These are phyloP conservation scores for Bufo gargarizans DNA, from an alignment of 2,113 vertebrate genomes.

Conservation along the genomic window DNA sequence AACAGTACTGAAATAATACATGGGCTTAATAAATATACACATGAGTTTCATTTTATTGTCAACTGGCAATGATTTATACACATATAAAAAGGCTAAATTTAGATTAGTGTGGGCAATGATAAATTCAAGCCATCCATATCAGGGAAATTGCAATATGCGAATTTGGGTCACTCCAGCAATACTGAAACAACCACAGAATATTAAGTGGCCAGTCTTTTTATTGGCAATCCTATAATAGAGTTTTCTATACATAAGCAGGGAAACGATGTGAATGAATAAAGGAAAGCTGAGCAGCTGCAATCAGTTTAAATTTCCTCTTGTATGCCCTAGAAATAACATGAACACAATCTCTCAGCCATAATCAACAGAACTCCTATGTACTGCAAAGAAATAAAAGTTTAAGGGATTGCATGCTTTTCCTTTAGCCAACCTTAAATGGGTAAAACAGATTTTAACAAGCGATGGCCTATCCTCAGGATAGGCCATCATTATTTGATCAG, in stretches of 20 bases:
- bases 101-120: conserved; percentile 7
- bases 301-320: not conserved
- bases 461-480: too few species aligned
- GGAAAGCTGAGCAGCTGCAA: conserved; percentile 22
- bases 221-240: conserved; percentile 1
- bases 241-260: conserved; percentile 12
- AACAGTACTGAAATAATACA: not conserved
- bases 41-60: conserved; percentile 9
- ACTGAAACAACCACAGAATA: conserved; percentile 22
- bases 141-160: conserved; percentile 3
- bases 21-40: not conserved
- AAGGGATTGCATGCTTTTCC: not conserved
- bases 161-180: conserved; percentile 13
- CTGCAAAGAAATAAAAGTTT: not conserved
- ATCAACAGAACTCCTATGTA: not conserved
- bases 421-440: not conserved
- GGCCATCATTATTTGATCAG: too few species aligned
- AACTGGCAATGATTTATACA: not conserved
- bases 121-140: not conserved
- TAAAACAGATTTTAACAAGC: too few species aligned
- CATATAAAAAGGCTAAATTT: conserved; percentile 24
- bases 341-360: not conserved
- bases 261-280: conserved; percentile 18
- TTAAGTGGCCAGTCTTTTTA: conserved; percentile 13
- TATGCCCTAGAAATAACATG: not conserved